Conservation (phyloP, 2,888 invertebrate genomes). For the Leptothorax acervorum region DNA sequence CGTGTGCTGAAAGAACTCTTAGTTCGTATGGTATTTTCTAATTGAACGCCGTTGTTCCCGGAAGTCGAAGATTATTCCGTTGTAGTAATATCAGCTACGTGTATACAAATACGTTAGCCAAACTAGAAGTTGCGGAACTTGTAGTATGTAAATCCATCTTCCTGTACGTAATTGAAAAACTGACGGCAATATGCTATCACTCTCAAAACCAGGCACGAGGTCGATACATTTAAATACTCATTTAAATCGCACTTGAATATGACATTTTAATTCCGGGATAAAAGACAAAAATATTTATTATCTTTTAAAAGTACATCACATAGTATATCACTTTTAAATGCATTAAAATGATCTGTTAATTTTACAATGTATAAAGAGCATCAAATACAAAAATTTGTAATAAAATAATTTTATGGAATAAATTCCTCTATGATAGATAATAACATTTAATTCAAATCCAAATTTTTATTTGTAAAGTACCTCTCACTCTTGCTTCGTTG, state of each 20-base stretch:
- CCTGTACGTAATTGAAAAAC: constrained; percentile 69
- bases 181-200: constrained; percentile 39
- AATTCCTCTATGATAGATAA: constrained; percentile 3
- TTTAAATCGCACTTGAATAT: constrained; percentile 29
- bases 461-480: neutral
- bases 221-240: constrained; percentile 37
- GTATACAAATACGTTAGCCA: constrained; percentile 53
- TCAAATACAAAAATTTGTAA: constrained; percentile 11
- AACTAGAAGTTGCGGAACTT: constrained; percentile 62
- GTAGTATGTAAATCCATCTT: constrained; percentile 69
- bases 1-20: constrained; percentile 26
- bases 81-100: constrained; percentile 44
- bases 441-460: constrained; percentile 8
- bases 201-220: constrained; percentile 17
- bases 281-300: neutral
- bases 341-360: constrained; percentile 8
- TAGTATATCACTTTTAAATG: constrained; percentile 6
- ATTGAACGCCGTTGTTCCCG: constrained; percentile 53
- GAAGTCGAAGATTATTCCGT: constrained; percentile 56
- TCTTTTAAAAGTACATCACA: neutral
- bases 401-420: constrained; percentile 13
- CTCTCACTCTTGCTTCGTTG: neutral
- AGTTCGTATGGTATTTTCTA: constrained; percentile 28
- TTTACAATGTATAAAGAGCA: neutral
- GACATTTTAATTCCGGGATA: constrained; percentile 19